Percentiles rank a stretch among this genome's conserved stretches.
Evolutionary conservation across 2,888 invertebrate species (phyloP).

Genomic region (Sphecodes monilicornis): DNA sequence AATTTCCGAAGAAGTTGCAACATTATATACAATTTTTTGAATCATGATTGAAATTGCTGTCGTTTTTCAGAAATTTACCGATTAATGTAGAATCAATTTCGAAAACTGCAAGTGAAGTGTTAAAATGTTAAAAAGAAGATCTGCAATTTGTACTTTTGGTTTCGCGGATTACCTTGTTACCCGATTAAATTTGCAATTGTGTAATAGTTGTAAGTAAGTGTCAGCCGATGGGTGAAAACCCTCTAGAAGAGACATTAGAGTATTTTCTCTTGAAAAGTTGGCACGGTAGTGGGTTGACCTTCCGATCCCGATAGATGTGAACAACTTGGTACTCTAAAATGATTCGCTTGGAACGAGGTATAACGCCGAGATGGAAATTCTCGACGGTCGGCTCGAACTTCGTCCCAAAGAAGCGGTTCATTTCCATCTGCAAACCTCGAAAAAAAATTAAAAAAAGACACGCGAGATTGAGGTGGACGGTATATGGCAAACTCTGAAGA

Average conservation of each 20-base stretch:
- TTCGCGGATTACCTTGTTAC: not conserved
- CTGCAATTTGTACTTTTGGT: not conserved
- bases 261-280: not conserved
- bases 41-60: no score
- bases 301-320: conserved; percentile 36
- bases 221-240: conserved; percentile 23
- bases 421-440: conserved; percentile 23
- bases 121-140: not conserved
- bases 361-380: conserved; percentile 54
- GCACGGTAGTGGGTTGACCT: conserved; percentile 34
- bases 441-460: not conserved
- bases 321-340: not conserved
- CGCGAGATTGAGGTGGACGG: conserved; percentile 22
- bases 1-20: not conserved
- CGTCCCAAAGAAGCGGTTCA: conserved; percentile 17
- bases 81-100: no score
- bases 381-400: conserved; percentile 33
- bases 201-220: not conserved
- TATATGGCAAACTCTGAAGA: conserved; percentile 12
- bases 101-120: not conserved
- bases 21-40: no score
- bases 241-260: not conserved
- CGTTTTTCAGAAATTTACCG: no score
- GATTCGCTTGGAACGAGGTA: conserved; percentile 24
- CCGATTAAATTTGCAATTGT: not conserved